Conservation (phyloP, 1,140 invertebrate genomes). For the Lerema accius region DNA sequence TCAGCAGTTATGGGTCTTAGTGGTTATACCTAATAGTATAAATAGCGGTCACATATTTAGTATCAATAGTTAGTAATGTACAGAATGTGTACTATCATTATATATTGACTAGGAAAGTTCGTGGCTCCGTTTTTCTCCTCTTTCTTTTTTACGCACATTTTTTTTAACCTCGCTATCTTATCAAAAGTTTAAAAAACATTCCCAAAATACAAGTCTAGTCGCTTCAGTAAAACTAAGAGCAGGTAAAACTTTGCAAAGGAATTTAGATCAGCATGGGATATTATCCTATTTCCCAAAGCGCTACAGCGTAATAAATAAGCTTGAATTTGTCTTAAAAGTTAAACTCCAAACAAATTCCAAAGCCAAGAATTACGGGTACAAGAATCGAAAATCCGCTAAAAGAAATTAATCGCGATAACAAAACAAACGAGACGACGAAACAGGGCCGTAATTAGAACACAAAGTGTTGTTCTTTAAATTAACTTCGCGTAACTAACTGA, state of each 20-base stretch:
- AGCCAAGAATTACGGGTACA: conserved; percentile 28
- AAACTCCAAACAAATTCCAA: conserved; percentile 24
- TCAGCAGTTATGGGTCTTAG: too few relatives aligned
- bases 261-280: not conserved
- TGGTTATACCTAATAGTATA: too few relatives aligned
- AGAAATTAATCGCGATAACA: conserved; percentile 40
- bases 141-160: too few relatives aligned
- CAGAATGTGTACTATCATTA: too few relatives aligned
- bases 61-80: too few relatives aligned
- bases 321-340: conserved; percentile 20
- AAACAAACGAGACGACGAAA: conserved; percentile 50
- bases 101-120: too few relatives aligned
- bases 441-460: conserved; percentile 63
- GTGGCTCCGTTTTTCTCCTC: too few relatives aligned
- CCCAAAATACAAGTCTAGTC: too few relatives aligned
- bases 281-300: not conserved
- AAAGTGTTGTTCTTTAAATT: conserved; percentile 70
- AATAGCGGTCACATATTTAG: too few relatives aligned
- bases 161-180: too few relatives aligned
- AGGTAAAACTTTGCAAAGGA: not conserved
- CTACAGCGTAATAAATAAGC: not conserved
- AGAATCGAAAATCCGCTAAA: conserved; percentile 35
- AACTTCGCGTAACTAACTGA: conserved; percentile 46
- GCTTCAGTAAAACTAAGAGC: too few relatives aligned
- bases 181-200: too few relatives aligned